Base-by-base conservation (phyloP, 1,140 invertebrate species). In the Drosophila fuyamai region DNA sequence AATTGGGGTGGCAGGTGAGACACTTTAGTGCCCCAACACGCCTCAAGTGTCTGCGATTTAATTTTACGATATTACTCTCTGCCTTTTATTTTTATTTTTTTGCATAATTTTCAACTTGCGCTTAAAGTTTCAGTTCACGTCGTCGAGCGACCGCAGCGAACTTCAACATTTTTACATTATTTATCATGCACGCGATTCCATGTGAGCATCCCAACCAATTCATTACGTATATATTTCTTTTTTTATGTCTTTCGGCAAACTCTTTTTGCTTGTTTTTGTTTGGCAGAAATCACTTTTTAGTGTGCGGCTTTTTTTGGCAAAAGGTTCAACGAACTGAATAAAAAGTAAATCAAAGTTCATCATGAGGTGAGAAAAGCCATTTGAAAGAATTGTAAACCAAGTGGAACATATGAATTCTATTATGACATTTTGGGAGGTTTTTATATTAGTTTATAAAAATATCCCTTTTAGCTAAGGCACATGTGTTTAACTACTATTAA, bases 301-400 rank as follows among this genome's bases (percentile, higher is more conserved):
- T 18, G 9, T 32, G 54, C 12, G 38, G 38, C 10, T 48, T 53
- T 47, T 51, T 71, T 73, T 41, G 23, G 53, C n/a, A 48, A 57
- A 48, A 12, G 32, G 73, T 76, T 76, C 73, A 76, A 76, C 32
- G 73, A 66, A 76, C 73, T 76, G 54, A 35, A 57, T 51, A 48
- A 56, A 71, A 72, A 73, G 56, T 59, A 72, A 47, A 72, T 46
- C 67, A 72, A 53, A 73, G 70, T 73, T 73, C 70, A 72, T n/a
- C 1, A 8, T 27, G 36, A 73, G 56, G 68, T 73, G 68, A 60
- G 35, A 61, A 73, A 71, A 71, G 43, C 36, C 18, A 58, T 71
- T 50, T 8, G 12, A 71, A 27, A 38, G 14, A 40, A 23, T 44
- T 38, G 9, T 32, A 16, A 68, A 12, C 65, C 5, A n/a, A 27